A percentile compares a stretch with the other conserved stretches of the same genome.
These are phyloP conservation scores for Scyliorhinus canicula DNA, from an alignment of 2,797 vertebrate species.

Conservation along the genomic window DNA sequence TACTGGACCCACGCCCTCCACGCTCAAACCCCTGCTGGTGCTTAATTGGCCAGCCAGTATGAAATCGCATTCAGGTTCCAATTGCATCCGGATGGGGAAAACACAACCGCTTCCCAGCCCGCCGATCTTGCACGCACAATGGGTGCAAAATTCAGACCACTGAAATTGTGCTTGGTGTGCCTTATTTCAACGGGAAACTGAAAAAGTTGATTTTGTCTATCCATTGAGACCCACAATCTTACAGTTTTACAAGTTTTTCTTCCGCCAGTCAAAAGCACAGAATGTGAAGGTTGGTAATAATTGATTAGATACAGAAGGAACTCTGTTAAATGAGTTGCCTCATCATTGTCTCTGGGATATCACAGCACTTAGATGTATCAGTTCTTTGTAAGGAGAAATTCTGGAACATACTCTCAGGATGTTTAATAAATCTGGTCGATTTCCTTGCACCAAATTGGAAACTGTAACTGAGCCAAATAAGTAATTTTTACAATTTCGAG, in stretches of 20 bases:
- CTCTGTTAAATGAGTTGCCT: not conserved
- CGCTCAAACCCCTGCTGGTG: too few species aligned
- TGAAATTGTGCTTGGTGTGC: not conserved
- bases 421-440: not conserved
- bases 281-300: not conserved
- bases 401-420: not conserved
- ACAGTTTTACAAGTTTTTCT: not conserved
- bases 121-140: too few species aligned
- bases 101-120: too few species aligned
- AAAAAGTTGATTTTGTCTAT: not conserved
- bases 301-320: not conserved
- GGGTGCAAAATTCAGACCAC: not conserved
- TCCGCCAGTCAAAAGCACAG: not conserved
- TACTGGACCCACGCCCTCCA: too few species aligned
- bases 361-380: not conserved
- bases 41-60: too few species aligned
- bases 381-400: not conserved
- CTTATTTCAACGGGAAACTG: not conserved
- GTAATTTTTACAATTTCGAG: not conserved
- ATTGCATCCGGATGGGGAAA: too few species aligned
- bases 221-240: not conserved
- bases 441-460: not conserved
- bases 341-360: not conserved
- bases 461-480: not conserved
- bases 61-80: too few species aligned